Percentiles rank a stretch among this genome's conserved stretches.
These are phyloP conservation scores for Rhagoletis zephyria DNA, from an alignment of 1,140 invertebrate genomes.

Conservation along the genomic window DNA sequence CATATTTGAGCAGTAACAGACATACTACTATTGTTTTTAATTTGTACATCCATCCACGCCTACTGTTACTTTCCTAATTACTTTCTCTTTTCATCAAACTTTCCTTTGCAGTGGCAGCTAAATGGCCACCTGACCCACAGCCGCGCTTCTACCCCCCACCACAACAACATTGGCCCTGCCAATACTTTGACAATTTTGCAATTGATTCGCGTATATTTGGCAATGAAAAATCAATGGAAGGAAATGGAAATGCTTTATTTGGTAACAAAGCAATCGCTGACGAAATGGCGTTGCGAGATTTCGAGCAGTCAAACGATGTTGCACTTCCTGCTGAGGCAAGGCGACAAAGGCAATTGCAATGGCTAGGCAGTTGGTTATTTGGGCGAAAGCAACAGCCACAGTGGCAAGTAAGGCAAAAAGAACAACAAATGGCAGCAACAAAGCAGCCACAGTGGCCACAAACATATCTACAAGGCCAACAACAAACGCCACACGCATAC, in stretches of 20 bases:
- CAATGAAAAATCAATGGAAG: conserved; percentile 10
- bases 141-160: neutral
- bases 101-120: neutral
- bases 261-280: neutral
- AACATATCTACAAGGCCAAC: neutral
- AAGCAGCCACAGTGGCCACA: neutral
- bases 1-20: too few species aligned
- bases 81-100: neutral
- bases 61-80: neutral
- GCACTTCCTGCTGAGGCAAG: neutral
- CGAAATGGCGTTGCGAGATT: conserved; percentile 18
- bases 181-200: conserved; percentile 26
- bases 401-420: neutral
- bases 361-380: conserved; percentile 42
- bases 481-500: neutral
- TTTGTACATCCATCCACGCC: too few species aligned
- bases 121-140: conserved; percentile 30
- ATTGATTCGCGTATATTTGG: neutral
- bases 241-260: conserved; percentile 45
- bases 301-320: conserved; percentile 6
- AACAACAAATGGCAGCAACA: too few species aligned
- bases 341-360: conserved; percentile 1
- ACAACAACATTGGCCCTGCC: neutral
- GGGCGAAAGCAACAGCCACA: neutral
- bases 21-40: too few species aligned